Conservation (phyloP, 2,797 vertebrate species). For the Cuniculus paca region DNA sequence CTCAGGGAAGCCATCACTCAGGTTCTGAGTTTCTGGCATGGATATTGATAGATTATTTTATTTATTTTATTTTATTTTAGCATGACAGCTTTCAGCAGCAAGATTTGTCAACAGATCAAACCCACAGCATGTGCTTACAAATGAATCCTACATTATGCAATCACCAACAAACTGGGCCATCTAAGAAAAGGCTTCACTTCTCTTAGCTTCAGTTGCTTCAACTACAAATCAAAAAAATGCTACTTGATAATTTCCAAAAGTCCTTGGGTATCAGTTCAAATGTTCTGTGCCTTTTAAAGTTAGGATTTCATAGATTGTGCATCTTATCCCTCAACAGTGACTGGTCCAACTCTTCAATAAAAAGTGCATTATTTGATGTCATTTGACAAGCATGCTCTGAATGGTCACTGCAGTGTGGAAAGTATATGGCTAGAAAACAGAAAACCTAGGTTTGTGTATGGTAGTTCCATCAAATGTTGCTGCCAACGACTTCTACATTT, state of each 20-base stretch:
- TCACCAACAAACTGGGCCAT: neutral
- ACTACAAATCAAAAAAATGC: conserved; percentile 25
- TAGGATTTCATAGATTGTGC: neutral
- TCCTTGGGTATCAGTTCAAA: conserved; percentile 3
- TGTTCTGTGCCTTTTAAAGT: neutral
- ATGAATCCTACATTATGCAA: neutral
- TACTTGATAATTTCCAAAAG: conserved; percentile 5
- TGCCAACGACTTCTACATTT: neutral
- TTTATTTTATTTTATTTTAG: neutral
- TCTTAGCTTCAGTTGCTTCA: conserved; percentile 38
- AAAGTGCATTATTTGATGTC: neutral
- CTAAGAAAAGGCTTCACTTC: neutral
- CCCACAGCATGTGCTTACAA: neutral
- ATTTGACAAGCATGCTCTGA: neutral
- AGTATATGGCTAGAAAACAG: neutral
- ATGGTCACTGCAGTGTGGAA: neutral
- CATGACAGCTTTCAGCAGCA: neutral
- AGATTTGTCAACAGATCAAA: neutral
- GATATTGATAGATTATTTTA: neutral
- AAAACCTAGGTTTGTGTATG: neutral
- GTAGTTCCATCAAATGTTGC: neutral
- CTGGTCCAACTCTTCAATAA: neutral
- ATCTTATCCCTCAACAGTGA: neutral
- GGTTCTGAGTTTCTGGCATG: neutral
- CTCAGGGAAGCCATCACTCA: neutral